Evolutionary conservation across 1,140 invertebrate genomes (phyloP), one percentile per base, ranked within the genome.

Genomic region (Latrodectus geometricus): DNA sequence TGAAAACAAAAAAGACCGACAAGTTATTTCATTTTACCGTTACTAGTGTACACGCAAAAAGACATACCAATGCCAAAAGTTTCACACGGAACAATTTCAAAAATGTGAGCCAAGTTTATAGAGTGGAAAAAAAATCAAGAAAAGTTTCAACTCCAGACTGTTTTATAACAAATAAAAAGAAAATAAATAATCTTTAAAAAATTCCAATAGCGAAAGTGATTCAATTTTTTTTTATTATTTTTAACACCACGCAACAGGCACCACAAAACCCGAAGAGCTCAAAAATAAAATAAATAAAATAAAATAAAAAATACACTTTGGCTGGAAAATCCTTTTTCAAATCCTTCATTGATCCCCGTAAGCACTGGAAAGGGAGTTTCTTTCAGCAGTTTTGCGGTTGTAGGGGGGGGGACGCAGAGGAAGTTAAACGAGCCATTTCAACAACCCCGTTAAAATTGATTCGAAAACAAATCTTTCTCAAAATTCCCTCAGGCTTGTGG

Each of bases 381-480:
- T 52, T 70, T 84, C 82, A 70, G 50, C 80, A 72, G 35, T 84
- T 68, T 61, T 84, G 82, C 52, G 82, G 82, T 84, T 73, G 54
- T 61, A 14, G 11, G 54, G 82, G 17, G 61, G 17, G 48, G 17
- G 48, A 54, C 49, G 61, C 68, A 84, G 74, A 84, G 73, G 74
- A 84, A 84, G 82, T 84, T 84, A 84, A 84, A 84, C 82, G 82
- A 84, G 82, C 82, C 82, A 65, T 84, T 84, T 84, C 82, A 76
- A 84, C 82, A 52, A 21, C 35, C 54, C 82, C 74, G 72, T 84
- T 84, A 84, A 84, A 84, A 84, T 84, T 84, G 82, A 84, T 84
- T 84, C 73, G n/a, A 76, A 84, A 84, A 73, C 76, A 84, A 84
- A 84, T 84, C 82, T 84, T 84, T 76, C 82, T 84, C 82, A 84